Conservation (phyloP, 2,888 invertebrate genomes). For the Coenonympha arcania region DNA sequence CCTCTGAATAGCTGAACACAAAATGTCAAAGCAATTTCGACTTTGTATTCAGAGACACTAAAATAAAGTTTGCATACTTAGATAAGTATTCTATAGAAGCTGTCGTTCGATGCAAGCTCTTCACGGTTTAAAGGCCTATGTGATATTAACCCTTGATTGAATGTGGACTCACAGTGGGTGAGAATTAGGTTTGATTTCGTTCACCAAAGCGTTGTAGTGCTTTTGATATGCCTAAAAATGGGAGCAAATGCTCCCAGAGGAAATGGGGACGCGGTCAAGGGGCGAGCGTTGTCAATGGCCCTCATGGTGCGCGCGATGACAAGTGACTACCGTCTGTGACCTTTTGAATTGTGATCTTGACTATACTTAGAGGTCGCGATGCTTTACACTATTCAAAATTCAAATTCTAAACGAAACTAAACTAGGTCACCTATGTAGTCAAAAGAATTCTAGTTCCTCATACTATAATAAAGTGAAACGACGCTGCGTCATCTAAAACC, state of each 20-base stretch:
- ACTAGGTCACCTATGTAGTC: neutral
- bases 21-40: neutral
- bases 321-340: neutral
- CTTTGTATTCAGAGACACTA: neutral
- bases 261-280: slow-evolving; percentile 17
- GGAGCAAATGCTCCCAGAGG: slow-evolving; percentile 9
- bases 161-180: neutral
- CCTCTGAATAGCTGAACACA: neutral
- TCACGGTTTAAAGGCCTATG: neutral
- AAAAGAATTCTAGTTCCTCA: neutral
- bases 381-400: neutral
- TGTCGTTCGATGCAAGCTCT: slow-evolving; percentile 4
- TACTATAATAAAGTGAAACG: neutral
- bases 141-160: neutral
- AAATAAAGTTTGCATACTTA: neutral
- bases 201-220: neutral
- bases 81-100: neutral
- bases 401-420: neutral
- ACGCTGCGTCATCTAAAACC: neutral
- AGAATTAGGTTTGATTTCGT: neutral
- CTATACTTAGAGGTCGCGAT: neutral
- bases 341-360: slow-evolving; percentile 3
- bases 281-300: neutral
- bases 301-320: neutral
- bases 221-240: slow-evolving; percentile 15